These are phyloP conservation scores for Pangasius larnaudii DNA, from an alignment of 2,797 vertebrate species.

Conservation along the genomic window DNA sequence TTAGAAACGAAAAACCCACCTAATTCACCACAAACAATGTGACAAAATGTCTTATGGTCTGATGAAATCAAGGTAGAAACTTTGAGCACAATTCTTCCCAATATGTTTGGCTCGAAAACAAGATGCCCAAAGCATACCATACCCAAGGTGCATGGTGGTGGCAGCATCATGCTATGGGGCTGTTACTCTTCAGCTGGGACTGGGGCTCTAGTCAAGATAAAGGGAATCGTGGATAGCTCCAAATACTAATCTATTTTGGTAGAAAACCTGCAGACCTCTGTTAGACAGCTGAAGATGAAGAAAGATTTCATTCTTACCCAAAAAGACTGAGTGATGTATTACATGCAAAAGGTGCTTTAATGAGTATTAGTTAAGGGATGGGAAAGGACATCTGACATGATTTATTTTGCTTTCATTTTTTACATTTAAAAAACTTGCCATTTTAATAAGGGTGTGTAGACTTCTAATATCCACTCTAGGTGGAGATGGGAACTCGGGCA, in stretches of 20 bases:
- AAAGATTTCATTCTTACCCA: no score
- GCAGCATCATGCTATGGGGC: background rate
- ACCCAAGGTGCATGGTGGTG: background rate
- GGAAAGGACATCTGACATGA: background rate
- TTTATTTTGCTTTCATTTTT: background rate
- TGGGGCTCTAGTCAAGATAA: no score
- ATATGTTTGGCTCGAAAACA: background rate
- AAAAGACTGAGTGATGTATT: no score
- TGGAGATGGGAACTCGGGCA: background rate
- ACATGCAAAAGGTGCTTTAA: no score
- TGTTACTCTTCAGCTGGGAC: no score
- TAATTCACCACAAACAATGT: background rate
- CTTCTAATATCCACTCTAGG: background rate
- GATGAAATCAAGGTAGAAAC: background rate
- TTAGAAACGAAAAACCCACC: background rate
- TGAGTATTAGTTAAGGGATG: background rate
- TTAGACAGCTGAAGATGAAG: no score
- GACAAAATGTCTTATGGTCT: background rate
- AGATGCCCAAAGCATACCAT: background rate
- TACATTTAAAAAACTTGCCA: background rate
- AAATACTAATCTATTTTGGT: no score
- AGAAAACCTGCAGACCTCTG: no score
- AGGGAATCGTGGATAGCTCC: no score
- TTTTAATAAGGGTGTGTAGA: background rate
- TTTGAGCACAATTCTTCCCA: background rate